phyloP scores from a whole-genome alignment of 2,888 invertebrate species.

The Thera britannica region DNA sequence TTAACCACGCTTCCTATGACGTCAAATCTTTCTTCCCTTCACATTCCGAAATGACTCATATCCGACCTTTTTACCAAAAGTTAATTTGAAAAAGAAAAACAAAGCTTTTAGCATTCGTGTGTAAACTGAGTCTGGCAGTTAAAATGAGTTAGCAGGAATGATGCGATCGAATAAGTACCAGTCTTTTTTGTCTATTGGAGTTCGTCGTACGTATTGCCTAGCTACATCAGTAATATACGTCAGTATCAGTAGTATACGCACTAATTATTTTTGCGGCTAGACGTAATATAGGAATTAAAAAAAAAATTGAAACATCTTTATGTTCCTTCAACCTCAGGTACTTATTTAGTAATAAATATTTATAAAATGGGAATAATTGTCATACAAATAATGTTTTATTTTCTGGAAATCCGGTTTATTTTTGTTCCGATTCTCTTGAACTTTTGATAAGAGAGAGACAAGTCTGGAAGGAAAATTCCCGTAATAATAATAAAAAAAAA shows the following conservation, averaged over 20 bases:
- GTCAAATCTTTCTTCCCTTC: slow-evolving; percentile 18
- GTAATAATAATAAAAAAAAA: slow-evolving; percentile 20
- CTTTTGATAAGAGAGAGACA: neutral
- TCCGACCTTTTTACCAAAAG: slow-evolving; percentile 23
- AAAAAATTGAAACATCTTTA: too few species aligned
- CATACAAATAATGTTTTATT: too few species aligned
- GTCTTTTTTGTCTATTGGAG: too few species aligned
- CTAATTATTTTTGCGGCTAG: too few species aligned
- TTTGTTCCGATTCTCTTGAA: neutral
- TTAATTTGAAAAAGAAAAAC: slow-evolving; percentile 31
- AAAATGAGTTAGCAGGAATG: slow-evolving; percentile 24
- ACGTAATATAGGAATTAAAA: too few species aligned
- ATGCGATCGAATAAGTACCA: slow-evolving; percentile 6
- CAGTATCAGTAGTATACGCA: too few species aligned
- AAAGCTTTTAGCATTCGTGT: slow-evolving; percentile 28
- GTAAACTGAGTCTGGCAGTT: slow-evolving; percentile 23
- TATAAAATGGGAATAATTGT: too few species aligned
- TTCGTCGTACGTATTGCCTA: too few species aligned
- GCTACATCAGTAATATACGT: too few species aligned
- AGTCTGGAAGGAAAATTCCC: slow-evolving; percentile 40
- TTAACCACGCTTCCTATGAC: slow-evolving; percentile 19
- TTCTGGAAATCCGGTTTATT: neutral
- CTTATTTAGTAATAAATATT: too few species aligned
- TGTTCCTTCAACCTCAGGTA: too few species aligned
- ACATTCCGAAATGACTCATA: slow-evolving; percentile 21